Conservation (phyloP, 1,140 invertebrate species). For the Drosophila rufa region DNA sequence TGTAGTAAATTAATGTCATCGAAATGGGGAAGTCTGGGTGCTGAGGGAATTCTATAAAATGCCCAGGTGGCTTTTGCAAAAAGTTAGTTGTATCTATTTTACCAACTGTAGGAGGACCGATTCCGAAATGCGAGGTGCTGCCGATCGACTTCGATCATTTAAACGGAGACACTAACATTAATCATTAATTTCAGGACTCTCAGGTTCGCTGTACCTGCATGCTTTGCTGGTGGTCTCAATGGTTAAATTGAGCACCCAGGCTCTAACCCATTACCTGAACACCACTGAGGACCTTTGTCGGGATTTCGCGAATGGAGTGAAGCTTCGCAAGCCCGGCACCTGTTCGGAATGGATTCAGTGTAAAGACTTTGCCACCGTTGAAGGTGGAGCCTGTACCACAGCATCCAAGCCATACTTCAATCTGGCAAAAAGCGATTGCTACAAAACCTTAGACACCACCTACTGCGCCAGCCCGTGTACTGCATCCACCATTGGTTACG, state of each 20-base stretch:
- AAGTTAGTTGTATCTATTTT: constrained; percentile 37
- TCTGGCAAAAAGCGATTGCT: constrained; percentile 7
- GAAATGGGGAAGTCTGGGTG: constrained; percentile 26
- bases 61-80: not conserved
- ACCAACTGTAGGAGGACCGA: constrained; percentile 3
- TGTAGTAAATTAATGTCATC: constrained; percentile 59
- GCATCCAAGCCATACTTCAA: constrained; percentile 2
- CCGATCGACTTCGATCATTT: not conserved
- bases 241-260: constrained; percentile 44
- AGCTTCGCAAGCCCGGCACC: constrained; percentile 57
- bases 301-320: constrained; percentile 49
- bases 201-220: constrained; percentile 3
- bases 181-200: constrained; percentile 14
- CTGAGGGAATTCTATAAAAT: constrained; percentile 34
- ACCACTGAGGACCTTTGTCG: constrained; percentile 57
- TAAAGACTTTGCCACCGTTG: constrained; percentile 17
- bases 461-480: constrained; percentile 51
- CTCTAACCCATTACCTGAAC: constrained; percentile 25
- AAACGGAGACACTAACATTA: not conserved
- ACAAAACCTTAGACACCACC: not conserved
- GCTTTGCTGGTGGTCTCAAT: constrained; percentile 26
- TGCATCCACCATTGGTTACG: constrained; percentile 35
- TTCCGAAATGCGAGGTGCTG: constrained; percentile 37
- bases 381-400: constrained; percentile 4
- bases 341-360: constrained; percentile 61